These are phyloP conservation scores for Xylota sylvarum DNA, from an alignment of 2,888 invertebrate species.

Conservation along the genomic window DNA sequence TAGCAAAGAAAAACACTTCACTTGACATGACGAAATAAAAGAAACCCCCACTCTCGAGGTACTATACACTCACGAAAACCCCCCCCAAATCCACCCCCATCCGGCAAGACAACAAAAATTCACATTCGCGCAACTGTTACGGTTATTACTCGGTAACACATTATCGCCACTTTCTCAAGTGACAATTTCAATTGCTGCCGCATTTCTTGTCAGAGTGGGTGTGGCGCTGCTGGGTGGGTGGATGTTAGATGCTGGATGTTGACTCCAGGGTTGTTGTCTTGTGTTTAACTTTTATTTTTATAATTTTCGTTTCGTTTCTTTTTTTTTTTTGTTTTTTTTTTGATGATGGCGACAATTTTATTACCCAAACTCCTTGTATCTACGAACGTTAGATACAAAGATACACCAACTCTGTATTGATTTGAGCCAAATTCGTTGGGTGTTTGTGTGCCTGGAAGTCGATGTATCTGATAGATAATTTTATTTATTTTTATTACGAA, in stretches of 20 bases:
- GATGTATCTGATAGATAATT: slow-evolving; percentile 67
- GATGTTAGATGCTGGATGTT: slow-evolving; percentile 5
- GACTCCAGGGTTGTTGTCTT: slow-evolving; percentile 31
- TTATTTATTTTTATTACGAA: slow-evolving; percentile 69
- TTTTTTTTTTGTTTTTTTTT: slow-evolving; percentile 30
- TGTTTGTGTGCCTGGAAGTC: slow-evolving; percentile 31
- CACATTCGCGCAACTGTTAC: slow-evolving; percentile 68
- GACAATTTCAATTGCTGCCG: slow-evolving; percentile 74
- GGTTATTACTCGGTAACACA: slow-evolving; percentile 72
- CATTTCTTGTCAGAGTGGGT: slow-evolving; percentile 20
- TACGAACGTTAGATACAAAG: slow-evolving; percentile 2
- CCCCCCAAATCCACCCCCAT: not conserved
- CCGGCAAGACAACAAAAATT: slow-evolving; percentile 17
- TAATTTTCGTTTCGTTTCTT: slow-evolving; percentile 35
- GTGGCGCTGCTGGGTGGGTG: slow-evolving; percentile 2
- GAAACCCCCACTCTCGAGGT: slow-evolving; percentile 33
- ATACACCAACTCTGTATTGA: slow-evolving; percentile 37
- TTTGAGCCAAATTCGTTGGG: slow-evolving; percentile 15
- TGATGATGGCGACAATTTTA: slow-evolving; percentile 47
- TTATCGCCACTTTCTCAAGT: slow-evolving; percentile 73
- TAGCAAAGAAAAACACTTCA: slow-evolving; percentile 56
- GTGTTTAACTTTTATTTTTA: slow-evolving; percentile 46
- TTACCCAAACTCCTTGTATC: slow-evolving; percentile 37
- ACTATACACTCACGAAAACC: not conserved
- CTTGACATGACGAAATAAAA: slow-evolving; percentile 36